Evolutionary conservation across 2,888 invertebrate genomes (phyloP).

Genomic region (Dicyrtomina minuta): DNA sequence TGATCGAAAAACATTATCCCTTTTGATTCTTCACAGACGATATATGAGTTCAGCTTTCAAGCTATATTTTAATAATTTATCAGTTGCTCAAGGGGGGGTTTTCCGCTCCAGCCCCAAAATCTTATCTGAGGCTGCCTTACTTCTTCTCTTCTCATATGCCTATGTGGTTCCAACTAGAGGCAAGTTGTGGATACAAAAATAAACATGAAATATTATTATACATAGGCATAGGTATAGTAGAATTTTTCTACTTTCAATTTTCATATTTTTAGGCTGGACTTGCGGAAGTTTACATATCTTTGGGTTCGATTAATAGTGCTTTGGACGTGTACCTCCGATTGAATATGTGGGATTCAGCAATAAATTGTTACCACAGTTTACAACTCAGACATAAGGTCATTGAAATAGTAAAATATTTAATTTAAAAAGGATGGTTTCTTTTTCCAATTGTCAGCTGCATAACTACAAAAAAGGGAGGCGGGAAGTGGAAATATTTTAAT

Average conservation of each 20-base stretch:
- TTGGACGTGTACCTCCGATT: slow-evolving; percentile 74
- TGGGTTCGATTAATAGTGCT: slow-evolving; percentile 83
- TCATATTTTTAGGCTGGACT: slow-evolving; percentile 63
- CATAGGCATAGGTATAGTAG: too few species aligned
- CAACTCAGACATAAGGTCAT: slow-evolving; percentile 77
- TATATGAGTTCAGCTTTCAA: background rate
- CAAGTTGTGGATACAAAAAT: too few species aligned
- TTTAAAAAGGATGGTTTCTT: too few species aligned
- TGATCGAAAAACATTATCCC: too few species aligned
- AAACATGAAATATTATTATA: too few species aligned
- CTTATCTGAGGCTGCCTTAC: background rate
- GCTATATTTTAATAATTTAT: background rate
- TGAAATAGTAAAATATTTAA: too few species aligned
- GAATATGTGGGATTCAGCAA: slow-evolving; percentile 88
- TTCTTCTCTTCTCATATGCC: slow-evolving; percentile 23
- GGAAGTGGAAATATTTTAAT: too few species aligned
- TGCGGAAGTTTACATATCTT: slow-evolving; percentile 73
- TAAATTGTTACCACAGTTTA: slow-evolving; percentile 83
- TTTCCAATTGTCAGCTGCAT: too few species aligned
- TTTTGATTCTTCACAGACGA: too few species aligned
- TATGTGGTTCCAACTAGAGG: slow-evolving; percentile 15
- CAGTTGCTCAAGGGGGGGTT: slow-evolving; percentile 5
- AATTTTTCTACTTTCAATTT: too few species aligned
- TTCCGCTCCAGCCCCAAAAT: background rate
- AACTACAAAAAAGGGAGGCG: too few species aligned